phyloP scores from a whole-genome alignment of 2,888 invertebrate genomes.

The Trichogramma dendrolimi region DNA sequence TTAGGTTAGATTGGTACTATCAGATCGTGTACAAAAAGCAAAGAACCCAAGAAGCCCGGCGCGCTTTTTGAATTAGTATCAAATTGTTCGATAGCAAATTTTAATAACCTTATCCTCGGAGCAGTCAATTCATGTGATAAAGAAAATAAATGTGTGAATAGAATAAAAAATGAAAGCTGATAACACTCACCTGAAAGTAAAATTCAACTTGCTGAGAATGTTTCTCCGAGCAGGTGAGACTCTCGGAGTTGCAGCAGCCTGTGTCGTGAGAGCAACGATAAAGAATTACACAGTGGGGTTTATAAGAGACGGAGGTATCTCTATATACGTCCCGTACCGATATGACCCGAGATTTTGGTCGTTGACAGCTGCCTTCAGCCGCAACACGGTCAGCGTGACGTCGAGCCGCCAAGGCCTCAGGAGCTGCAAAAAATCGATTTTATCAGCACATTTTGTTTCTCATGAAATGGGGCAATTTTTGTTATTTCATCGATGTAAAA shows the following conservation, averaged over 20 bases:
- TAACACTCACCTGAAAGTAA: conserved; percentile 74
- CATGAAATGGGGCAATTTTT: too few species aligned
- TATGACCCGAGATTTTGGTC: conserved; percentile 72
- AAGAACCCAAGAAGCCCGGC: too few species aligned
- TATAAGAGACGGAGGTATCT: conserved; percentile 68
- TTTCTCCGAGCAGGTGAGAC: conserved; percentile 74
- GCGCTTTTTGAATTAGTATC: too few species aligned
- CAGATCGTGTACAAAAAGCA: too few species aligned
- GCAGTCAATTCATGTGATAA: too few species aligned
- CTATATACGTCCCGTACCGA: conserved; percentile 70
- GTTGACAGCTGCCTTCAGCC: conserved; percentile 60
- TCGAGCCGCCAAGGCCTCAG: conserved; percentile 43
- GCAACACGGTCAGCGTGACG: conserved; percentile 52
- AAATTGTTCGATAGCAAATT: too few species aligned
- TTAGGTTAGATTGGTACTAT: too few species aligned
- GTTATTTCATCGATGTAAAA: too few species aligned
- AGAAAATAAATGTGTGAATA: too few species aligned
- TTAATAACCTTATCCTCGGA: too few species aligned
- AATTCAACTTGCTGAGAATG: conserved; percentile 67
- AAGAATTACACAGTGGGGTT: conserved; percentile 80
- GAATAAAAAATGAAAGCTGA: too few species aligned
- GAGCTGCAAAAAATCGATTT: conserved; percentile 37
- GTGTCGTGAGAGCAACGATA: conserved; percentile 84
- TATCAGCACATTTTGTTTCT: too few species aligned
- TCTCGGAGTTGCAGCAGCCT: conserved; percentile 75